Percentiles rank a stretch among this genome's conserved stretches.
Evolutionary conservation across 2,113 vertebrate species (phyloP).

Genomic region (Myrmecophaga tridactyla): DNA sequence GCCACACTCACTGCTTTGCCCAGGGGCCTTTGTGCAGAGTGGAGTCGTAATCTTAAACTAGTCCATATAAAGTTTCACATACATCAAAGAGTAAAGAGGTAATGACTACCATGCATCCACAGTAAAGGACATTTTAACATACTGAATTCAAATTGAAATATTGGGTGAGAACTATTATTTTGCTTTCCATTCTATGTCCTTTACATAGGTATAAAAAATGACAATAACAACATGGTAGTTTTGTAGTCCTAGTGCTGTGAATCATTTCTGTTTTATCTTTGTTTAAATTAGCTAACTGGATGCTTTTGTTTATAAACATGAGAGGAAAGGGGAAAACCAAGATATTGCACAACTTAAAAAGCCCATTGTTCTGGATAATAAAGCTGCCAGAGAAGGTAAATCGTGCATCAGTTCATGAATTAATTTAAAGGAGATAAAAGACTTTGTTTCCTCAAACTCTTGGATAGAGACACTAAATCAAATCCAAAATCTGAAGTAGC

Average conservation of each 20-base stretch:
- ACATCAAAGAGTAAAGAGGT: background rate
- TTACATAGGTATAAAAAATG: background rate
- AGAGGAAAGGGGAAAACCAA: slow-evolving; percentile 72
- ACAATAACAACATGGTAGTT: background rate
- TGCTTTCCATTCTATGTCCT: background rate
- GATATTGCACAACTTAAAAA: slow-evolving; percentile 71
- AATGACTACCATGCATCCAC: background rate
- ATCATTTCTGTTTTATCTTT: slow-evolving; percentile 54
- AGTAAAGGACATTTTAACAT: background rate
- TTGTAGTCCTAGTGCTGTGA: background rate
- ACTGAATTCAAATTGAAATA: background rate
- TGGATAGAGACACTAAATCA: slow-evolving; percentile 83
- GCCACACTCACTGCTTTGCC: background rate
- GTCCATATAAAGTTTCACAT: background rate
- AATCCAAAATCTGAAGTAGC: slow-evolving; percentile 80
- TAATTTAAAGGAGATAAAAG: slow-evolving; percentile 85
- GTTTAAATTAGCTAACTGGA: slow-evolving; percentile 64
- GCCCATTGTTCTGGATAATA: slow-evolving; percentile 80
- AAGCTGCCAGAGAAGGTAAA: slow-evolving; percentile 83
- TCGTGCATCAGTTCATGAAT: slow-evolving; percentile 77
- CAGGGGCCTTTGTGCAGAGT: background rate
- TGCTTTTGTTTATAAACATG: slow-evolving; percentile 74
- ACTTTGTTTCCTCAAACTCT: slow-evolving; percentile 78
- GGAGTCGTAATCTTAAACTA: background rate
- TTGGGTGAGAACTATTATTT: background rate